Evolutionary conservation across 2,113 vertebrate species (phyloP).

Genomic region (Zosterops lateralis): DNA sequence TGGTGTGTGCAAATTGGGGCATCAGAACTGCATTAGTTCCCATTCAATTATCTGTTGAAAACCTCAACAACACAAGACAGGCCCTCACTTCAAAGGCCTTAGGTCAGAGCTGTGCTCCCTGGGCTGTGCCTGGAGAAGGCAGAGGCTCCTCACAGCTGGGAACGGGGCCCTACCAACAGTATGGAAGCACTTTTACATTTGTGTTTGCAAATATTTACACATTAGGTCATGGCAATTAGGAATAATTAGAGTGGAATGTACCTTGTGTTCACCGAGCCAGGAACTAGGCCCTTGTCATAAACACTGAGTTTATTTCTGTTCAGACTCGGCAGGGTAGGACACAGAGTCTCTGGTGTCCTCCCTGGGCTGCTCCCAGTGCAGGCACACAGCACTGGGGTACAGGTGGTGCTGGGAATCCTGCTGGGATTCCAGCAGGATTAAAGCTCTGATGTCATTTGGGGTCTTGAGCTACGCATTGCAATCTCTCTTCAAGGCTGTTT

Average conservation of each 20-base stretch:
- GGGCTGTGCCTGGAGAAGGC: neutral
- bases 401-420: neutral
- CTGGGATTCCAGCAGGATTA: neutral
- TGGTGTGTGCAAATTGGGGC: neutral
- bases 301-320: neutral
- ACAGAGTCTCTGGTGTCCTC: neutral
- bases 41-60: constrained; percentile 29
- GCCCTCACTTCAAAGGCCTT: neutral
- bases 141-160: neutral
- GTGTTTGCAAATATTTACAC: constrained; percentile 51
- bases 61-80: neutral
- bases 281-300: neutral
- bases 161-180: neutral
- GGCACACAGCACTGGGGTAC: neutral
- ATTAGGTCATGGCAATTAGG: constrained; percentile 53
- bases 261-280: neutral
- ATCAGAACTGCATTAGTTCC: constrained; percentile 6
- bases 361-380: neutral
- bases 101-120: neutral
- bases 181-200: constrained; percentile 51
- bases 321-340: neutral
- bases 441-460: neutral
- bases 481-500: neutral
- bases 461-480: neutral
- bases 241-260: constrained; percentile 61